phyloP scores from a whole-genome alignment of 2,888 invertebrate genomes.

The Eupithecia centaureata region DNA sequence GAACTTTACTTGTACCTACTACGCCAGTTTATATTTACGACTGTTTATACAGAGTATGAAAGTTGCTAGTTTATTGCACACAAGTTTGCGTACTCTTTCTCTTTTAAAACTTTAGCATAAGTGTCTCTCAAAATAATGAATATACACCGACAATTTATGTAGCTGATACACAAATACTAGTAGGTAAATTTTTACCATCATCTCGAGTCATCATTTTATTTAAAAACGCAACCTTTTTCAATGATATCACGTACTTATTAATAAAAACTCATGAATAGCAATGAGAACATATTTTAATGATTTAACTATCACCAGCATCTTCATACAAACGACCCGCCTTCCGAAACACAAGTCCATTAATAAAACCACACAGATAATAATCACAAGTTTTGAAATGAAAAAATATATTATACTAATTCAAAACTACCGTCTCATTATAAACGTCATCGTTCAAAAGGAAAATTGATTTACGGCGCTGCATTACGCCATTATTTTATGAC shows the following conservation, averaged over 20 bases:
- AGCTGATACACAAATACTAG: neutral
- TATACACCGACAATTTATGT: neutral
- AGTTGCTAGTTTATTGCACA: constrained; percentile 8
- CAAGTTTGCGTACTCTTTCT: neutral
- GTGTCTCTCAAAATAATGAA: neutral
- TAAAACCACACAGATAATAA: constrained; percentile 64
- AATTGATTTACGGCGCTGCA: constrained; percentile 82
- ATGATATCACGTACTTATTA: constrained; percentile 13
- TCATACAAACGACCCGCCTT: constrained; percentile 42
- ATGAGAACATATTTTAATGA: constrained; percentile 25
- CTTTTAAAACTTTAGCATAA: neutral
- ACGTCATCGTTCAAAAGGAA: constrained; percentile 79
- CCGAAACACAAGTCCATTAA: constrained; percentile 56
- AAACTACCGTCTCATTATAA: constrained; percentile 78
- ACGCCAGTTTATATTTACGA: constrained; percentile 16
- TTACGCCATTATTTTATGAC: constrained; percentile 83
- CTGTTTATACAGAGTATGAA: constrained; percentile 11
- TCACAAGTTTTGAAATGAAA: constrained; percentile 59
- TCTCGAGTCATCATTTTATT: neutral
- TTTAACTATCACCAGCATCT: constrained; percentile 28
- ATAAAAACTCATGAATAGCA: constrained; percentile 23
- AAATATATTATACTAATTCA: constrained; percentile 69
- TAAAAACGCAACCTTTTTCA: neutral
- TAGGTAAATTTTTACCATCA: neutral
- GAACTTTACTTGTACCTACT: constrained; percentile 2